Evolutionary conservation across 2,888 invertebrate species (phyloP).

Genomic region (Chirona hameri): DNA sequence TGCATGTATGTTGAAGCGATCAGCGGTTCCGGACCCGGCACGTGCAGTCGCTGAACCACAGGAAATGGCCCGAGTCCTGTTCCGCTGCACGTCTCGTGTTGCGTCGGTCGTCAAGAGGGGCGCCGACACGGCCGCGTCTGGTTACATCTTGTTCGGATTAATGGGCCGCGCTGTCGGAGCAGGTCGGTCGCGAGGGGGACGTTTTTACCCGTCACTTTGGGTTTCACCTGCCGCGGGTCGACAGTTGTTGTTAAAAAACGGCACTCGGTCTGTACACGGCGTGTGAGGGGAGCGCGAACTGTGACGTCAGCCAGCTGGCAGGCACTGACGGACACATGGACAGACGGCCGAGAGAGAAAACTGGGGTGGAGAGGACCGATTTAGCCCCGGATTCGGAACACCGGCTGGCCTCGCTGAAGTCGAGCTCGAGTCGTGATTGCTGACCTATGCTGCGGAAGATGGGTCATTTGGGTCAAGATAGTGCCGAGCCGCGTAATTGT

Average conservation of each 20-base stretch:
- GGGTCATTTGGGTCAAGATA: no score
- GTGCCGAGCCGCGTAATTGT: no score
- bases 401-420: no score
- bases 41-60: no score
- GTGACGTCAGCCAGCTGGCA: background rate
- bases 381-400: background rate
- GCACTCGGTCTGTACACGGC: background rate
- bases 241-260: constrained; percentile 7
- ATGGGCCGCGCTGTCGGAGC: background rate
- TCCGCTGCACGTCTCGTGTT: background rate
- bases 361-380: background rate
- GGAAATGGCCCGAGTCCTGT: background rate
- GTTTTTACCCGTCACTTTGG: constrained; percentile 10
- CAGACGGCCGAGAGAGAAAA: background rate
- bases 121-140: background rate
- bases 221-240: background rate
- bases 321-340: background rate
- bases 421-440: no score
- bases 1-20: no score
- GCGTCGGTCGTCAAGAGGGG: background rate
- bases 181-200: background rate
- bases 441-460: no score
- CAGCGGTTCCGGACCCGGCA: no score
- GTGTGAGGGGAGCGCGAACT: background rate
- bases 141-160: background rate